Evolutionary conservation across 1,140 invertebrate genomes (phyloP).

Genomic region (Parasteatoda tepidariorum): DNA sequence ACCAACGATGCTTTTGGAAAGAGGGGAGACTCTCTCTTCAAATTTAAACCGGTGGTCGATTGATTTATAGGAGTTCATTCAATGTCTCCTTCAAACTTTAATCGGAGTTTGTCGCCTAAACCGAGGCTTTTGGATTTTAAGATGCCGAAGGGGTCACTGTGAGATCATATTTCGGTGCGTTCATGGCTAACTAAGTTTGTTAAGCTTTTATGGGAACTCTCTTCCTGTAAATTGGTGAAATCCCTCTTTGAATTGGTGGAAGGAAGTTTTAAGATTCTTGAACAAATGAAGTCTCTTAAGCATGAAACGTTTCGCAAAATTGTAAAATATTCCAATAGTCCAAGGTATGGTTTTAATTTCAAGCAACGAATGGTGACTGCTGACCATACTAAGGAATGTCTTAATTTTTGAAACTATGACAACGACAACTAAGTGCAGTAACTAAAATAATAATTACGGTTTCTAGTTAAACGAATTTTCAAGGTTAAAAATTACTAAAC

Average conservation of each 20-base stretch:
- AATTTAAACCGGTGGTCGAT: neutral
- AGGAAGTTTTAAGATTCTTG: neutral
- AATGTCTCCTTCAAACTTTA: neutral
- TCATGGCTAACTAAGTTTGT: neutral
- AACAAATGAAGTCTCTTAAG: neutral
- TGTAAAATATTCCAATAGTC: too few species aligned
- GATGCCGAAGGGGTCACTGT: neutral
- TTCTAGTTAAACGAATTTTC: too few species aligned
- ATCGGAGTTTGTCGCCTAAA: slow-evolving; percentile 3
- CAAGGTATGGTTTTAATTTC: too few species aligned
- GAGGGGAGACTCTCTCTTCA: neutral
- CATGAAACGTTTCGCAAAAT: too few species aligned
- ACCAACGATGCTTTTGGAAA: neutral
- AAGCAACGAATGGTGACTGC: too few species aligned
- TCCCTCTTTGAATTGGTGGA: neutral
- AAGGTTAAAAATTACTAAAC: too few species aligned
- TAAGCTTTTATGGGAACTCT: too few species aligned
- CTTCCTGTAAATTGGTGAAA: too few species aligned
- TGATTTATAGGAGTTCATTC: slow-evolving; percentile 41
- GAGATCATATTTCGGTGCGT: neutral
- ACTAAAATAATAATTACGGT: too few species aligned
- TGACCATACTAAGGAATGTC: too few species aligned
- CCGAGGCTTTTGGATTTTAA: neutral
- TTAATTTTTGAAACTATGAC: too few species aligned
- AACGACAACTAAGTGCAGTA: too few species aligned